These are phyloP conservation scores for Cynopterus brachyotis DNA, from an alignment of 2,113 vertebrate genomes.

Conservation along the genomic window DNA sequence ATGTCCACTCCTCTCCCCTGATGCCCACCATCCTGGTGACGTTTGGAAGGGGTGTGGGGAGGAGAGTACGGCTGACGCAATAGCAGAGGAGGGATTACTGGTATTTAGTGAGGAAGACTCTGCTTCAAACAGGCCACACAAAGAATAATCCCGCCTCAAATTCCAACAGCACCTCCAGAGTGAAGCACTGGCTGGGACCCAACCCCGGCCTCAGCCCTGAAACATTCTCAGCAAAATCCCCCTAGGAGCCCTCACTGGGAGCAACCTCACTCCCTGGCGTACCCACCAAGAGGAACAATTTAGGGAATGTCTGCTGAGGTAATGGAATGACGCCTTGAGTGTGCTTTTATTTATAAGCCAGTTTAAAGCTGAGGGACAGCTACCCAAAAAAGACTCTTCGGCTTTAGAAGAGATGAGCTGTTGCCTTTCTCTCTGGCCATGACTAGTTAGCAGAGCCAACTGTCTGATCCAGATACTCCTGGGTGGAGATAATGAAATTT, in stretches of 20 bases:
- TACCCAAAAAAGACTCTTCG: conserved; percentile 46
- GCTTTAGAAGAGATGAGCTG: conserved; percentile 14
- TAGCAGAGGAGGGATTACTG: neutral
- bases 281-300: neutral
- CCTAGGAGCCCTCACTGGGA: neutral
- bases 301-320: conserved; percentile 47
- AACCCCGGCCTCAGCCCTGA: conserved; percentile 34
- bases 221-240: conserved; percentile 33
- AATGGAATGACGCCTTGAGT: neutral
- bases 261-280: neutral
- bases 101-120: neutral
- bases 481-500: neutral
- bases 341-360: conserved; percentile 53
- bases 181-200: neutral
- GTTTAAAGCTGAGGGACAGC: neutral
- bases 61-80: neutral
- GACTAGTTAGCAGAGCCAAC: neutral
- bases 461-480: neutral
- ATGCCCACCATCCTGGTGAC: neutral
- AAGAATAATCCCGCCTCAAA: neutral
- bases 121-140: neutral
- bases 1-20: neutral
- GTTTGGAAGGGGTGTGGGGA: neutral
- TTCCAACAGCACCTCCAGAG: neutral
- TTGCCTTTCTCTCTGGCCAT: neutral